Evolutionary conservation across 2,797 vertebrate genomes (phyloP), one percentile per base, ranked within the genome.

Genomic region (Platyrinchus mystaceus): DNA sequence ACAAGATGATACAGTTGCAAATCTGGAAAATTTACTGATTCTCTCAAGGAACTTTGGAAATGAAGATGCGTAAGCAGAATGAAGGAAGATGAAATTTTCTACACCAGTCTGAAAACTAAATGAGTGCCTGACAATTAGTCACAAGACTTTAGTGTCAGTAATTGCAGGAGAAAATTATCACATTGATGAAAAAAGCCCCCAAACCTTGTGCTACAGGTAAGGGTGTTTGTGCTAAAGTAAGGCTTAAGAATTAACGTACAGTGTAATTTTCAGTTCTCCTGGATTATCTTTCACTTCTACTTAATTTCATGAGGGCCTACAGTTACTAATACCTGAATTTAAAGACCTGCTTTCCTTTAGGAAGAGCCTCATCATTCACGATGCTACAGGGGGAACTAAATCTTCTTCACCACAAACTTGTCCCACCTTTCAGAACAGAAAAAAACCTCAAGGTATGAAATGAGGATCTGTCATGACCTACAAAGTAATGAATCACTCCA

Each of bases 131-230:
- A 23, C 23, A 82, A 7, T 75, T 68, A 78, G 13, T 37, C 16
- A 59, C 9, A 16, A 66, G 28, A 17, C 21, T 67, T 85, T 81
- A 23, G 24, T 50, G n/a, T 32, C 18, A 47, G 3, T 21, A 30
- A 19, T 28, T 66, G 18, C 16, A 69, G 28, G 10, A 66, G 26
- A 34, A 46, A 84, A 73, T 49, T 34, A 39, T 9, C 20, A 47
- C 2, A 27, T 0, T n/a, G 27, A 7, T 11, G 3, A 0, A 7
- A 47, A n/a, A 37, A n/a, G 22, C 2, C 4, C 12, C 10, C n/a
- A 77, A 85, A 79, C 2, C 3, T 63, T 58, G n/a, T 46, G 13
- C n/a, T 41, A 10, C 13, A 58, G 13, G 30, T 66, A 47, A 1
- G 2, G 26, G 46, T 47, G 12, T 22, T 47, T 47, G 22, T 47